Percentiles rank a stretch among this genome's conserved stretches.
These are phyloP conservation scores for Ranitomeya variabilis DNA, from an alignment of 2,113 vertebrate species.

Conservation along the genomic window DNA sequence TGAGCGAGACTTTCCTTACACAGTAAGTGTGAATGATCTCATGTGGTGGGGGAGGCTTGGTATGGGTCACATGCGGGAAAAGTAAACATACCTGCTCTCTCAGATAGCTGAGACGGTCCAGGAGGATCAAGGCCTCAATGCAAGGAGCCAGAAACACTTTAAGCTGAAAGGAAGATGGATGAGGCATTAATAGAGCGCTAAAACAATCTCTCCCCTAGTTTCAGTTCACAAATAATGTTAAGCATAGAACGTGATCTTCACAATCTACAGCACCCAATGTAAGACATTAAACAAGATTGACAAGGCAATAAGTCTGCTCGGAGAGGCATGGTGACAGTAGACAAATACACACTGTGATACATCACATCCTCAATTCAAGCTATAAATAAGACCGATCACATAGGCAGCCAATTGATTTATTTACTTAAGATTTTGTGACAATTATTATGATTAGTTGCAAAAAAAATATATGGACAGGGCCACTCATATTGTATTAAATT, in stretches of 20 bases:
- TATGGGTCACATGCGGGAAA: slow-evolving; percentile 59
- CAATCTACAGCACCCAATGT: not conserved
- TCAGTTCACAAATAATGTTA: not conserved
- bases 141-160: slow-evolving; percentile 94
- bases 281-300: not conserved
- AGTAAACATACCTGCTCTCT: slow-evolving; percentile 89
- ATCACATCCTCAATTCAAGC: not conserved
- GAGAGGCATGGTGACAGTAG: not conserved
- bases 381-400: not conserved
- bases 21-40: slow-evolving; percentile 57
- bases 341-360: not conserved
- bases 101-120: slow-evolving; percentile 94
- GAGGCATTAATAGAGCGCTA: slow-evolving; percentile 47
- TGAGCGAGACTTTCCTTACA: slow-evolving; percentile 59
- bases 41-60: slow-evolving; percentile 60
- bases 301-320: not conserved
- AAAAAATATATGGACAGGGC: too few relatives aligned
- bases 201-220: slow-evolving; percentile 54
- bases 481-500: too few relatives aligned
- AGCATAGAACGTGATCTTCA: not conserved
- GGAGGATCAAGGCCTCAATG: slow-evolving; percentile 90
- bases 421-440: too few relatives aligned
- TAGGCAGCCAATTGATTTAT: too few relatives aligned
- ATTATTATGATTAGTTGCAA: too few relatives aligned
- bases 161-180: slow-evolving; percentile 77